A percentile compares a stretch with the other conserved stretches of the same genome.
phyloP scores from a whole-genome alignment of 2,113 vertebrate genomes.

The Sturnira hondurensis region DNA sequence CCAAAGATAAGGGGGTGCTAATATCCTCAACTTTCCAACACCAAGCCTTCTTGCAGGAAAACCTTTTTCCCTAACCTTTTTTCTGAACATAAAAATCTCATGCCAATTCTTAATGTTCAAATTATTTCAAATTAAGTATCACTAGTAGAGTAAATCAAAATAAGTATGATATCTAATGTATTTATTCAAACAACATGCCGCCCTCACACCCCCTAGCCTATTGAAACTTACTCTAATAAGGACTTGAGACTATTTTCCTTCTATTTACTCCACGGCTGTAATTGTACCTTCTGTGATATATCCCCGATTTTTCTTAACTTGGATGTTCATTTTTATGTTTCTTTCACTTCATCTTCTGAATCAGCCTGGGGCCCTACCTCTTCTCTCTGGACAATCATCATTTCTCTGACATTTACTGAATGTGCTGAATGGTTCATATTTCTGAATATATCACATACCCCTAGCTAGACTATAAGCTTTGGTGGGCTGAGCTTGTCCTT shows the following conservation, averaged over 20 bases:
- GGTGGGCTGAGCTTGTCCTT: not conserved
- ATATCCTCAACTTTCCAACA: not conserved
- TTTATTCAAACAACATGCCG: not conserved
- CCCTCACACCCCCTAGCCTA: not conserved
- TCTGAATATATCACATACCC: not conserved
- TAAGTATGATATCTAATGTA: not conserved
- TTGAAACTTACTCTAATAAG: not conserved
- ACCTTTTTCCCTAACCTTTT: not conserved
- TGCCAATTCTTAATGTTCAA: not conserved
- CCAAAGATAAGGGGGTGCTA: not conserved
- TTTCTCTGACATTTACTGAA: not conserved
- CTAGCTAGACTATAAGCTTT: not conserved
- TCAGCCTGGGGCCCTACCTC: not conserved
- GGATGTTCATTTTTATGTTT: not conserved
- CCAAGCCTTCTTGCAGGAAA: not conserved
- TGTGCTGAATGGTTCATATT: not conserved
- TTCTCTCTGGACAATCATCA: not conserved
- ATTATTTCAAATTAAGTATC: conserved; percentile 28
- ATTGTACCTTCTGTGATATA: not conserved
- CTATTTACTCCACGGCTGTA: not conserved
- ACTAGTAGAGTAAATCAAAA: not conserved
- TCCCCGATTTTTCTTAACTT: conserved; percentile 18
- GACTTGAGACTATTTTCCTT: not conserved
- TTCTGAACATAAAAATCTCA: not conserved
- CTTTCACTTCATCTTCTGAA: not conserved